These are phyloP conservation scores for Jaculus jaculus DNA, from an alignment of 2,113 vertebrate species.

Conservation along the genomic window DNA sequence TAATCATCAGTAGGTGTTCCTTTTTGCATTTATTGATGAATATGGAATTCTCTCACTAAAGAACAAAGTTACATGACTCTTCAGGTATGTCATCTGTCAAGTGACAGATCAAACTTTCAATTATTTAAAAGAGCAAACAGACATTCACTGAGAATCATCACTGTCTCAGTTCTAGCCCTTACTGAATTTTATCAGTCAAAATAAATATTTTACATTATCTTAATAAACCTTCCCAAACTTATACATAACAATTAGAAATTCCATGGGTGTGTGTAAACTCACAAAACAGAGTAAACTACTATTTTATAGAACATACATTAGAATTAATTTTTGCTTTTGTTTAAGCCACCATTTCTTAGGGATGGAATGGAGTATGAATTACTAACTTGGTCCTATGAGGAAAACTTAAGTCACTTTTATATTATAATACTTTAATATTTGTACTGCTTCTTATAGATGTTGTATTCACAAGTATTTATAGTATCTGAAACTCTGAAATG, in stretches of 20 bases:
- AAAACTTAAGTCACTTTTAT: constrained; percentile 57
- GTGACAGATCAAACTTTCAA: not conserved
- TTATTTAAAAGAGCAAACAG: not conserved
- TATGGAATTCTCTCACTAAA: not conserved
- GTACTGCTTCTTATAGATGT: constrained; percentile 73
- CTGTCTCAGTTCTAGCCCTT: constrained; percentile 14
- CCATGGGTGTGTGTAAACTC: not conserved
- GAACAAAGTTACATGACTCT: not conserved
- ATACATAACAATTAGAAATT: constrained; percentile 4
- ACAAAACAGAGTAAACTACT: not conserved
- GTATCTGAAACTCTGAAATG: constrained; percentile 83
- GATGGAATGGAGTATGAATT: constrained; percentile 38
- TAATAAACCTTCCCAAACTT: constrained; percentile 32
- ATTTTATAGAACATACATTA: not conserved
- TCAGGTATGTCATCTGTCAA: not conserved
- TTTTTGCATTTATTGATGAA: not conserved
- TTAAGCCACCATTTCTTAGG: constrained; percentile 3
- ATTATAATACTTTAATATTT: constrained; percentile 70
- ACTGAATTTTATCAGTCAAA: constrained; percentile 17
- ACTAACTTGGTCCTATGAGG: constrained; percentile 21
- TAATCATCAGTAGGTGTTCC: not conserved
- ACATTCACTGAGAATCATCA: not conserved
- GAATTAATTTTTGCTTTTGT: not conserved
- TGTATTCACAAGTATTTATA: constrained; percentile 82
- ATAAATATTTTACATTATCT: constrained; percentile 24